These are phyloP conservation scores for Solea senegalensis DNA, from an alignment of 2,113 vertebrate species.

Conservation along the genomic window DNA sequence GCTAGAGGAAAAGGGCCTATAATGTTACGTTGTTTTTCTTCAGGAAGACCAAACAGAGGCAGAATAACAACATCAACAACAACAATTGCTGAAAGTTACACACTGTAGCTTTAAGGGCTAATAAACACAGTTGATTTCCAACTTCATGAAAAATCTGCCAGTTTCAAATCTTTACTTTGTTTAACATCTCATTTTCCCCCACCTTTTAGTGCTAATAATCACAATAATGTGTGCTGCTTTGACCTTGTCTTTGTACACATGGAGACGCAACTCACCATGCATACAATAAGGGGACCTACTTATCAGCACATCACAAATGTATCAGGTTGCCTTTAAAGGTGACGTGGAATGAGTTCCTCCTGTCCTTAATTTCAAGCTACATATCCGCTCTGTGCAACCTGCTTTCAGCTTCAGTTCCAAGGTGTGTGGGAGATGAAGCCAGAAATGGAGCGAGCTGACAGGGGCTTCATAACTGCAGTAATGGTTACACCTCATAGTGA, in stretches of 20 bases:
- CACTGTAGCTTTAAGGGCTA: too few species aligned
- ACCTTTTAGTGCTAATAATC: conserved; percentile 1
- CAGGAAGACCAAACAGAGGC: too few species aligned
- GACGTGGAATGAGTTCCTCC: conserved; percentile 25
- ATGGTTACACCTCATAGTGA: conserved; percentile 49
- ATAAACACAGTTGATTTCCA: too few species aligned
- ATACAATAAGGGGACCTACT: background rate
- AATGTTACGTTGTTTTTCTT: too few species aligned
- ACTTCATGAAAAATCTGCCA: too few species aligned
- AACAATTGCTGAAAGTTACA: too few species aligned
- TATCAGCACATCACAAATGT: background rate
- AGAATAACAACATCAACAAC: too few species aligned
- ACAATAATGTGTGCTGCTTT: background rate
- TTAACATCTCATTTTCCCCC: too few species aligned
- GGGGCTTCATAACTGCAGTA: conserved; percentile 46
- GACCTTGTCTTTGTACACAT: background rate
- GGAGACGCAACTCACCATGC: background rate
- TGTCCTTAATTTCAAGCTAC: conserved; percentile 1
- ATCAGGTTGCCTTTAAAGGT: conserved; percentile 13
- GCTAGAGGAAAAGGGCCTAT: too few species aligned
- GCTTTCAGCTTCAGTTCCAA: conserved; percentile 28
- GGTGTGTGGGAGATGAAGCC: conserved; percentile 33
- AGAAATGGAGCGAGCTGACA: conserved; percentile 42
- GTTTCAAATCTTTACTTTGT: too few species aligned
- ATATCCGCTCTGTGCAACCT: conserved; percentile 34